These are phyloP conservation scores for Phocoena sinus DNA, from an alignment of 2,113 vertebrate genomes.

Conservation along the genomic window DNA sequence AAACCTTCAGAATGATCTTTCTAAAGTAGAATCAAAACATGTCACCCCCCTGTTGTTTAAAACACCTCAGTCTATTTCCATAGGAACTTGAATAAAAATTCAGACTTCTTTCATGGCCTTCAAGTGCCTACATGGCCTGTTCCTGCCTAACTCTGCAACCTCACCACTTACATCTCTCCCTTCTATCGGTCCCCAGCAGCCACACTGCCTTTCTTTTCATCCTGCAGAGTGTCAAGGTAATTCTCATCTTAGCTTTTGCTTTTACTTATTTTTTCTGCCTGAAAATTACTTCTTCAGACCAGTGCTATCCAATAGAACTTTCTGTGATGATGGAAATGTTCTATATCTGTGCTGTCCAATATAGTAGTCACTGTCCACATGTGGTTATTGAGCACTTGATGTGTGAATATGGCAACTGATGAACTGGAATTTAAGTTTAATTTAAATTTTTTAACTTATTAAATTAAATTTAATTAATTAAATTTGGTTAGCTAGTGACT, in stretches of 20 bases:
- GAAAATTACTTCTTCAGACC: background rate
- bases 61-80: background rate
- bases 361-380: too few species aligned
- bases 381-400: background rate
- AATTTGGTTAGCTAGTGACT: background rate
- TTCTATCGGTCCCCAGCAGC: background rate
- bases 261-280: background rate
- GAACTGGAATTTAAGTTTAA: background rate
- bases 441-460: background rate
- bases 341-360: fast-evolving
- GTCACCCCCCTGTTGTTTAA: background rate
- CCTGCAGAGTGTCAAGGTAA: background rate
- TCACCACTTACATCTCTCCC: background rate
- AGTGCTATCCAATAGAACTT: background rate
- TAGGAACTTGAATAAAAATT: background rate
- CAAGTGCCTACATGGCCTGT: background rate
- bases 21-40: background rate
- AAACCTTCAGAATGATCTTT: background rate
- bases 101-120: background rate
- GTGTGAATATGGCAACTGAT: background rate
- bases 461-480: background rate
- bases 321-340: background rate
- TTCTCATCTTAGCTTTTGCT: background rate
- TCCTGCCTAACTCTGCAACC: background rate
- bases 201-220: background rate